Percentiles rank a stretch among this genome's conserved stretches.
phyloP scores from a whole-genome alignment of 1,140 invertebrate species.

The Melipona quadrifasciata region DNA sequence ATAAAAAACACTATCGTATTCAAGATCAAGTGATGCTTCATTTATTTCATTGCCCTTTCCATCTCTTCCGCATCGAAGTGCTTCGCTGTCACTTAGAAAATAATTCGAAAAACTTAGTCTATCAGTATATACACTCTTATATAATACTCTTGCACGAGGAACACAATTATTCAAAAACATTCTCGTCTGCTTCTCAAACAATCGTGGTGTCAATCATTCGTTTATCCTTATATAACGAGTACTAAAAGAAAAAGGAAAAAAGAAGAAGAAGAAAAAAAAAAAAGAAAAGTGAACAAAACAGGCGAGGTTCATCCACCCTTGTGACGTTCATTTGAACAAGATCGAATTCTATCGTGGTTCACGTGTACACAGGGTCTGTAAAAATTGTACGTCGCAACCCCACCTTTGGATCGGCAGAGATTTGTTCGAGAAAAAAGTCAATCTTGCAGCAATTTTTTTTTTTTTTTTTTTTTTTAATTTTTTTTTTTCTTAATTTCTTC shows the following conservation, averaged over 20 bases:
- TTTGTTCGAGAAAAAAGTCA: too few relatives aligned
- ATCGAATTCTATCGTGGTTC: background rate
- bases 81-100: background rate
- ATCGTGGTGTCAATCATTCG: background rate
- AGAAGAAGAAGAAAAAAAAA: too few relatives aligned
- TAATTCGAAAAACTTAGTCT: slow-evolving; percentile 2
- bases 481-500: too few relatives aligned
- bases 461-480: too few relatives aligned
- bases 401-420: too few relatives aligned
- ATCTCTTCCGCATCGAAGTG: background rate
- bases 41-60: slow-evolving; percentile 1
- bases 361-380: background rate
- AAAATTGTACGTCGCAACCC: too few relatives aligned
- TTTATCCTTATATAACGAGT: background rate
- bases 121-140: background rate
- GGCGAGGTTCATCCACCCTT: slow-evolving; percentile 14
- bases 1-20: background rate
- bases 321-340: slow-evolving; percentile 1
- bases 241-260: background rate
- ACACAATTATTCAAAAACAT: background rate
- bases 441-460: too few relatives aligned
- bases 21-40: background rate
- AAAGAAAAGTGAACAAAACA: background rate
- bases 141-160: background rate
- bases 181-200: background rate